phyloP scores from a whole-genome alignment of 1,140 invertebrate genomes.

The Hyles vespertilio region DNA sequence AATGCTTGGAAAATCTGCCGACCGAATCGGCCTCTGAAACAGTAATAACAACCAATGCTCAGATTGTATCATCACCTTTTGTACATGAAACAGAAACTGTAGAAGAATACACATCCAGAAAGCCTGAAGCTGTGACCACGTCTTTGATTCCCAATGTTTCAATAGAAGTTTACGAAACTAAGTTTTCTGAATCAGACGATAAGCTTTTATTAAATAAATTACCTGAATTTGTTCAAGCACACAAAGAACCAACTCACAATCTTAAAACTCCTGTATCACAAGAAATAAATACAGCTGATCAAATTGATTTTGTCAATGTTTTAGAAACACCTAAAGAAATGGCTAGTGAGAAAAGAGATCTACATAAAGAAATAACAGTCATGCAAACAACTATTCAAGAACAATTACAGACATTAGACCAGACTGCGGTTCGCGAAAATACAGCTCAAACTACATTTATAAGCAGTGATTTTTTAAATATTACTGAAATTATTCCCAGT shows the following conservation, averaged over 20 bases:
- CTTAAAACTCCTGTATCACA: constrained; percentile 47
- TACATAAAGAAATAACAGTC: constrained; percentile 56
- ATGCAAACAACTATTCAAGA: constrained; percentile 50
- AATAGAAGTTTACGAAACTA: constrained; percentile 44
- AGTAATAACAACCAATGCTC: constrained; percentile 46
- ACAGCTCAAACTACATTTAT: constrained; percentile 36
- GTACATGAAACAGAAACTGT: constrained; percentile 53
- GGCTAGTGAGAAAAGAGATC: constrained; percentile 38
- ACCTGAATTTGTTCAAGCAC: constrained; percentile 34
- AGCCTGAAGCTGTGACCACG: constrained; percentile 35
- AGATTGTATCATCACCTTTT: constrained; percentile 42
- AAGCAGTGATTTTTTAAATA: constrained; percentile 50
- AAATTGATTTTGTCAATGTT: constrained; percentile 34
- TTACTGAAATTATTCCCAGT: constrained; percentile 47
- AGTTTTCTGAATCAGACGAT: constrained; percentile 46
- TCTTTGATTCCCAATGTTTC: constrained; percentile 47
- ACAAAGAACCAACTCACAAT: constrained; percentile 36
- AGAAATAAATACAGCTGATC: constrained; percentile 51
- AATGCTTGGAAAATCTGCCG: constrained; percentile 22
- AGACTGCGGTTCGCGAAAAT: constrained; percentile 22
- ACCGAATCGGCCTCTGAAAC: constrained; percentile 43
- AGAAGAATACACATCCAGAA: constrained; percentile 30
- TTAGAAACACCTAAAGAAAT: constrained; percentile 25
- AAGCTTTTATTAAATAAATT: constrained; percentile 33
- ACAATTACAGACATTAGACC: constrained; percentile 39